A percentile compares a stretch with the other conserved stretches of the same genome.
phyloP scores from a whole-genome alignment of 2,113 vertebrate species.

The Callocephalon fimbriatum region DNA sequence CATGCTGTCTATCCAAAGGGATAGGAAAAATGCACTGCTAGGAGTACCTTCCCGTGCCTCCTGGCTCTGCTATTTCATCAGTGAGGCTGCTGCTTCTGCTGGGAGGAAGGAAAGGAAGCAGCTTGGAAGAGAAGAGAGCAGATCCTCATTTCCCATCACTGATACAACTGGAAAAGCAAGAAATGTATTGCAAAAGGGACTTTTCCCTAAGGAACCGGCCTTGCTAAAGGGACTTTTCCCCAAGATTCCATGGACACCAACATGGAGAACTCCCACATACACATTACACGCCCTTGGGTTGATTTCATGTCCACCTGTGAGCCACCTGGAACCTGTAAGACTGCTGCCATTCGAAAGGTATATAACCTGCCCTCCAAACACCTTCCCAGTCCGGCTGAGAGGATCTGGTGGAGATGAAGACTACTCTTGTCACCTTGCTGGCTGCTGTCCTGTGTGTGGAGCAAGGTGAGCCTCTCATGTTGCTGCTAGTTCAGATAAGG shows the following conservation, averaged over 20 bases:
- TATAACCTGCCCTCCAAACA: constrained; percentile 37
- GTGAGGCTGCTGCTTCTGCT: not conserved
- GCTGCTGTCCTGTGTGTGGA: constrained; percentile 3
- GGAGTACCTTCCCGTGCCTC: not conserved
- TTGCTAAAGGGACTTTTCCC: not conserved
- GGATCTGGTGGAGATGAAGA: constrained; percentile 28
- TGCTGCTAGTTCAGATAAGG: not conserved
- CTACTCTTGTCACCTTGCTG: not conserved
- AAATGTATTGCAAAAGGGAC: not conserved
- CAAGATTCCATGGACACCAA: not conserved
- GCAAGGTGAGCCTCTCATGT: constrained; percentile 36
- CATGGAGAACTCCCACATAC: constrained; percentile 38
- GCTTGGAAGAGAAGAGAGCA: not conserved
- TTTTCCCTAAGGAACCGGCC: not conserved
- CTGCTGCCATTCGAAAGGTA: constrained; percentile 6
- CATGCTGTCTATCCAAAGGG: not conserved
- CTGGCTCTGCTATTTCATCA: not conserved
- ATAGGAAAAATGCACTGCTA: not conserved
- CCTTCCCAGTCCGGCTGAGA: not conserved
- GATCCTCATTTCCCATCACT: not conserved
- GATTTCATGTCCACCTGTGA: not conserved
- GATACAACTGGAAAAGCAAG: not conserved
- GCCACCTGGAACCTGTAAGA: constrained; percentile 33
- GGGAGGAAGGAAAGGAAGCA: not conserved
- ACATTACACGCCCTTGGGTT: constrained; percentile 10